Evolutionary conservation across 2,888 invertebrate species (phyloP), one percentile per base, ranked within the genome.

Genomic region (Acanthopleura granulata): DNA sequence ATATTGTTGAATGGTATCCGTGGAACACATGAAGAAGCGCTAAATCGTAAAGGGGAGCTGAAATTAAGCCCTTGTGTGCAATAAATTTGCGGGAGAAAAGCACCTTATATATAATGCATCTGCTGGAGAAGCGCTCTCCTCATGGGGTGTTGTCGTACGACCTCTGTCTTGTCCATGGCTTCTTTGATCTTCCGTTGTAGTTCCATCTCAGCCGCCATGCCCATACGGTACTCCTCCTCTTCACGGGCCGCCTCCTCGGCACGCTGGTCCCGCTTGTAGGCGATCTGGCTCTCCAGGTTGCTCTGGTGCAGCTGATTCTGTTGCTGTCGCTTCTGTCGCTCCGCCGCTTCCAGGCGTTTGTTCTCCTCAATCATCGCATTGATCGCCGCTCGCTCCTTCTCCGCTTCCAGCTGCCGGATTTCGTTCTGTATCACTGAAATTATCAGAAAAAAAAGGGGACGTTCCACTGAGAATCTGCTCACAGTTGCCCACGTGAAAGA

Each of bases 71-170:
- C 4, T 6, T n/a, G 57, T n/a, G n/a, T n/a, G n/a, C n/a, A n/a
- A 6, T 22, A 57, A 12, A 57, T 18, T 57, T 57, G 22, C 12
- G 57, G 22, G 12, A 57, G 22, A 57, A 12, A 57, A 57, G 57
- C 12, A 9, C 57, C 57, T n/a, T 57, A 57, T 57, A 57, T 57
- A 22, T 66, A 27, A 51, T 72, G 61, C 14, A 50, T 15, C 30
- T 57, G 72, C 4, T 50, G 15, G n/a, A 57, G 77, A 78, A 81
- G 78, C 0, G 79, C 77, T 49, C 82, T 75, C 49, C 89, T 82
- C 85, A 89, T 85, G 6, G 90, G 90, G 77, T 90, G 90, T 73
- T 87, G 77, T 75, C 85, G 86, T 12, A 86, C 86, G 72, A 85
- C 81, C 22, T 83, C 79, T 1, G 89, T 85, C 61, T 84, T 86